Evolutionary conservation across 30 jellyfish, hydroid and myxozoan species (phyloP).

Genomic region (Aurelia aurita complex sp. Pacific): DNA sequence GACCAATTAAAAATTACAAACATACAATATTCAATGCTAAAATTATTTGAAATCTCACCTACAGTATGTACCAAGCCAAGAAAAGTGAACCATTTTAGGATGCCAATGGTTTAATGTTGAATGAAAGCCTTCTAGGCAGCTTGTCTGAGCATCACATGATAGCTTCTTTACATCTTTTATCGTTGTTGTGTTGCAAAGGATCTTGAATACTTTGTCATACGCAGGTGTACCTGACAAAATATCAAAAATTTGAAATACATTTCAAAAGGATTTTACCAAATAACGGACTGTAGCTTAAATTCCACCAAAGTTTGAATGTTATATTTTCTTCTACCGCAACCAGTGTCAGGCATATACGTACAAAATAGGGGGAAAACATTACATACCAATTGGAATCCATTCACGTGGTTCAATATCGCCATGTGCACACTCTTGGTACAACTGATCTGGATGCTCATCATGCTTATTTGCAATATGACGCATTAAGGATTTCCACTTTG

Average conservation of each 20-base stretch:
- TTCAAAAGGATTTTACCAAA: not conserved
- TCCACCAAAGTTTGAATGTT: conserved; percentile 7
- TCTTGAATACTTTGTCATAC: conserved; percentile 25
- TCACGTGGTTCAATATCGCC: conserved; percentile 13
- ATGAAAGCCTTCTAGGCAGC: conserved; percentile 25
- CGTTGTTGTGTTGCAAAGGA: not conserved
- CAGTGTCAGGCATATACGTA: conserved; percentile 1
- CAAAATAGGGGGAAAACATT: not conserved
- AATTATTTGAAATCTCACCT: conserved; percentile 9
- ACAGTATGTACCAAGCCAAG: conserved; percentile 18
- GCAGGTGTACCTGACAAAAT: conserved; percentile 35
- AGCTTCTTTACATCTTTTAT: conserved; percentile 10
- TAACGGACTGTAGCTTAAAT: not conserved
- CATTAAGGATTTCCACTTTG: conserved; percentile 36
- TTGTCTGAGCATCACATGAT: conserved; percentile 32
- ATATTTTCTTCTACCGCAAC: not conserved
- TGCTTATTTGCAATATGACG: conserved; percentile 42
- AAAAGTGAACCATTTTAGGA: conserved; percentile 19
- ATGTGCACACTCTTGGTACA: conserved; percentile 19
- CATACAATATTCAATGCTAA: not conserved
- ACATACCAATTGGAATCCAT: conserved; percentile 22
- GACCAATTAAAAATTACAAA: not conserved
- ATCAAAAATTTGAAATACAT: not conserved
- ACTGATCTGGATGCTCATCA: conserved; percentile 7
- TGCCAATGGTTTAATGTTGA: conserved; percentile 22